Evolutionary conservation across 1,140 invertebrate species (phyloP), one percentile per base, ranked within the genome.

Genomic region (Bursaphelenchus mucronatus): DNA sequence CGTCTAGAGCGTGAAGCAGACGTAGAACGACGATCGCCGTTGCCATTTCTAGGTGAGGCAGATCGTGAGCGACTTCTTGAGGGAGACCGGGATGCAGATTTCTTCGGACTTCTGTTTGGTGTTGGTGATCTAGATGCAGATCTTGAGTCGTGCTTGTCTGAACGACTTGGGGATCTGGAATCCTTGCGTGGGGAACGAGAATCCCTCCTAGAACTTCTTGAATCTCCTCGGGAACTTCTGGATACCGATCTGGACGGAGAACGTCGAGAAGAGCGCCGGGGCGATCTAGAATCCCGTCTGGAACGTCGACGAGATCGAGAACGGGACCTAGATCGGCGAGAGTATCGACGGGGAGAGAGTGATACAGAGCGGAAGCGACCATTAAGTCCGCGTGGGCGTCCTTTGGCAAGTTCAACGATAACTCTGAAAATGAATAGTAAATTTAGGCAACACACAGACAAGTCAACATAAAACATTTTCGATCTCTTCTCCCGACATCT

Each of bases 371-470:
- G 63, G 39, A 67, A 61, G n/a, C 68, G 64, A 17, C 43, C 44
- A 41, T 54, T 44, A 30, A 54, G 43, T 0, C 50, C 65, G 53
- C 73, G 56, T 43, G 74, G 73, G 10, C 56, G 50, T 40, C 71
- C 66, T 63, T 72, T 73, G 17, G 71, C 71, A 15, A 75, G 64
- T 52, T 73, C 71, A 40, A 73, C 71, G 40, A 71, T 44, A 8
- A 73, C 71, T 55, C 71, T 71, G 44, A 56, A 71, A 68, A 17
- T 8, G 15, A 17, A 44, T 13, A 44, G 9, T 8, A 57, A 30
- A 30, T 30, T 30, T 30, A 3, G 5, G 1, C 10, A 19, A 43
- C 8, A 30, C 43, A n/a, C 7, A 19, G 39, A 15, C 11, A 57
- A 5, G 4, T 41, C 19, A 30, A 13, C 8, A 30, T 6, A 57